Evolutionary conservation across 2,797 vertebrate genomes (phyloP).

Genomic region (Anolis apletophallus): DNA sequence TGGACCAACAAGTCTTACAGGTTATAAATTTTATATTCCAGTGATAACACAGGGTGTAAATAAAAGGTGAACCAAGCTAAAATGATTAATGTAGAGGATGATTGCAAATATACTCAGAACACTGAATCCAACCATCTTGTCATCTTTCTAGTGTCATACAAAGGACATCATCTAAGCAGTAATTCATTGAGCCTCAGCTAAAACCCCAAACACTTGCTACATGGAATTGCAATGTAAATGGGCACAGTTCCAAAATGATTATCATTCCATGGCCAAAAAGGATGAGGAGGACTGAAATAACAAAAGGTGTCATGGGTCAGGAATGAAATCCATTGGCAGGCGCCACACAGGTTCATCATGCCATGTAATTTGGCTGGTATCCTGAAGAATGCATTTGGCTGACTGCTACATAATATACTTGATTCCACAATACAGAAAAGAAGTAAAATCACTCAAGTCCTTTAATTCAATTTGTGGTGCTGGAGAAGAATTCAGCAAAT

Average conservation of each 20-base stretch:
- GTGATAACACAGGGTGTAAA: not conserved
- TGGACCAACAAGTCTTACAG: not conserved
- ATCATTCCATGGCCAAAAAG: not conserved
- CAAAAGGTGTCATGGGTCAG: conserved; percentile 19
- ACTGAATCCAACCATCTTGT: not conserved
- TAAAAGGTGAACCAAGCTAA: not conserved
- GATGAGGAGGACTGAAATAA: conserved; percentile 22
- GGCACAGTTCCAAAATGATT: conserved; percentile 2
- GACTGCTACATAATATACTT: conserved; percentile 3
- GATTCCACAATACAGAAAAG: conserved; percentile 4
- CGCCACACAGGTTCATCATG: not conserved
- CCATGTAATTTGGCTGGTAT: conserved; percentile 23
- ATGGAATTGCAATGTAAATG: not conserved
- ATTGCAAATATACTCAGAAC: not conserved
- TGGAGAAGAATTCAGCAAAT: too few relatives aligned
- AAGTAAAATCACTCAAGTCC: not conserved
- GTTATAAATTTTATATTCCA: not conserved
- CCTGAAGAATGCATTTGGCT: conserved; percentile 25
- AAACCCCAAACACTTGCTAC: not conserved
- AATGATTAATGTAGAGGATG: not conserved
- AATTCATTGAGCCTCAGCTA: not conserved
- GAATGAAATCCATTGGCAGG: conserved; percentile 17
- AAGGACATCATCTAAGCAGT: conserved; percentile 7
- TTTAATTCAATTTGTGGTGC: not conserved
- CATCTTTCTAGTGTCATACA: not conserved